Conservation (phyloP, 2,113 vertebrate species). For the Galeopterus variegatus region DNA sequence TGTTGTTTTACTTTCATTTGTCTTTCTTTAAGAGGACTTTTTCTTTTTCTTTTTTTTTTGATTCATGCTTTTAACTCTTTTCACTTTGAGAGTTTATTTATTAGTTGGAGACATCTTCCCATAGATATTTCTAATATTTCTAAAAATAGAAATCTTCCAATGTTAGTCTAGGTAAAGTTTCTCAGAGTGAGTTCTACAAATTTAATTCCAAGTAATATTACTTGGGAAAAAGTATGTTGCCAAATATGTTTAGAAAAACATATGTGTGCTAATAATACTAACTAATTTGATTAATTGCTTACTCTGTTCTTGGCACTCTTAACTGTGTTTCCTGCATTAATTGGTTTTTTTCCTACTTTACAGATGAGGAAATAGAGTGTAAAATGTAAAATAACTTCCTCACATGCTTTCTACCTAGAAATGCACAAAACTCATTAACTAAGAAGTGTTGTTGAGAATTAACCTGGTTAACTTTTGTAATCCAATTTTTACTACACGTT, state of each 20-base stretch:
- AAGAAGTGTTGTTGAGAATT: not conserved
- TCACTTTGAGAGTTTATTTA: constrained; percentile 49
- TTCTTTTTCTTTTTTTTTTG: not conserved
- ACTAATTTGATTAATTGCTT: not conserved
- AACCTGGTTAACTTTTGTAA: not conserved
- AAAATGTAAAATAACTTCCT: not conserved
- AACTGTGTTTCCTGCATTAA: not conserved
- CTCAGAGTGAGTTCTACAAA: not conserved
- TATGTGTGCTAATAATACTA: constrained; percentile 7
- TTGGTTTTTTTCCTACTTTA: not conserved
- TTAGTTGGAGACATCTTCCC: constrained; percentile 10
- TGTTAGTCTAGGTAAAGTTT: not conserved
- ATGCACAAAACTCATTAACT: not conserved
- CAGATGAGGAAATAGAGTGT: not conserved
- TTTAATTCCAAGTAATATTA: constrained; percentile 50
- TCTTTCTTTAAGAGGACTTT: not conserved
- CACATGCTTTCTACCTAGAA: not conserved
- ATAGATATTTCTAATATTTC: constrained; percentile 25
- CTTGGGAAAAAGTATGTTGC: not conserved
- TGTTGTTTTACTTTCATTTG: constrained; percentile 18
- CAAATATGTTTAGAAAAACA: not conserved
- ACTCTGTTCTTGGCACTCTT: not conserved
- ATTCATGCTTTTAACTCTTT: constrained; percentile 36
- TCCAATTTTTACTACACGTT: not conserved
- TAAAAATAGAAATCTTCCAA: not conserved